These are phyloP conservation scores for Agelas oroides DNA, from an alignment of 37 sponge, comb jelly and placozoan genomes.

Conservation along the genomic window DNA sequence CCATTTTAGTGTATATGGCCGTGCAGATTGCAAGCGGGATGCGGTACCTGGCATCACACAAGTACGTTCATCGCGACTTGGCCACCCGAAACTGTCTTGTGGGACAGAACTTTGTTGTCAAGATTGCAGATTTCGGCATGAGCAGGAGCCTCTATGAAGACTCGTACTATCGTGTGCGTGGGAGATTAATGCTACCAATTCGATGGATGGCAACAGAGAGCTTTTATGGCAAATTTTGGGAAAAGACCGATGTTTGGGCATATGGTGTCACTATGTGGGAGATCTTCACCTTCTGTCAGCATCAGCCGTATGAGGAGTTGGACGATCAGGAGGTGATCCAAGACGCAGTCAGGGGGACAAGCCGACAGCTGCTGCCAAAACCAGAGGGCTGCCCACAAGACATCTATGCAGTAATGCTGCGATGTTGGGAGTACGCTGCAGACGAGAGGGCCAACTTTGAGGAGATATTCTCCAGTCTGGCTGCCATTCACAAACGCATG, in stretches of 20 bases:
- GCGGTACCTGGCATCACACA: conserved; percentile 83
- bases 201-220: conserved; percentile 91
- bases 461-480: conserved; percentile 40
- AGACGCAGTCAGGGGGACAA: conserved; percentile 54
- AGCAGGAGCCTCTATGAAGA: conserved; percentile 77
- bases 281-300: conserved; percentile 70
- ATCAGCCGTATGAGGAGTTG: conserved; percentile 73
- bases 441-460: conserved; percentile 59
- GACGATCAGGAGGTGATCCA: conserved; percentile 84
- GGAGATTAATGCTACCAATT: conserved; percentile 72
- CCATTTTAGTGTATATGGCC: conserved; percentile 65
- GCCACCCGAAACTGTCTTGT: conserved; percentile 93
- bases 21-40: conserved; percentile 85
- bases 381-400: conserved; percentile 62
- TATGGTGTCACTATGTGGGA: conserved; percentile 90
- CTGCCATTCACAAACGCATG: conserved; percentile 33
- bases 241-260: conserved; percentile 88
- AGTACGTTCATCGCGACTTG: conserved; percentile 85
- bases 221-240: conserved; percentile 85
- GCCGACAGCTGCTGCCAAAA: conserved; percentile 27
- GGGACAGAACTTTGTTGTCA: conserved; percentile 74
- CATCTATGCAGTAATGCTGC: conserved; percentile 65
- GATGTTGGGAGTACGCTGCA: conserved; percentile 68
- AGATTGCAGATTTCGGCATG: conserved; percentile 93
- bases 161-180: conserved; percentile 69